These are phyloP conservation scores for Sceliomorpha sp. DNA, from an alignment of 2,888 invertebrate genomes.

Conservation along the genomic window DNA sequence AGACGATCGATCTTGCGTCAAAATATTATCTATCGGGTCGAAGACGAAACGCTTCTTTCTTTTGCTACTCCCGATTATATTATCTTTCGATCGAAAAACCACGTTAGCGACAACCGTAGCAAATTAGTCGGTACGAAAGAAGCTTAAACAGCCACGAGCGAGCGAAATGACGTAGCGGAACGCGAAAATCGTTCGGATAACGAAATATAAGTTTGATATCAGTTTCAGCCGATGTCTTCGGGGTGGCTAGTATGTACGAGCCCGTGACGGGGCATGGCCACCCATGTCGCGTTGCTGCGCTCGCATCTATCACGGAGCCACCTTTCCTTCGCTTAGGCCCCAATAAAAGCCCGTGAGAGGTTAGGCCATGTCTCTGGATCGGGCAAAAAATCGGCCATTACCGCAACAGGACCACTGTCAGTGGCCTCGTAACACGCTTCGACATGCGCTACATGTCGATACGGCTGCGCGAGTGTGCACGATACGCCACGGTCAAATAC, in stretches of 20 bases:
- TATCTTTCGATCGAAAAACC: too few species aligned
- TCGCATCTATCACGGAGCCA: conserved; percentile 79
- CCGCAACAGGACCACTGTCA: conserved; percentile 62
- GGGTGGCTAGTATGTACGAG: conserved; percentile 78
- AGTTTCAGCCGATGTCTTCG: conserved; percentile 73
- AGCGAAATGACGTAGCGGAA: too few species aligned
- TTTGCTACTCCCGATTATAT: too few species aligned
- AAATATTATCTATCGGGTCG: too few species aligned
- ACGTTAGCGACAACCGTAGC: too few species aligned
- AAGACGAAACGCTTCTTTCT: too few species aligned
- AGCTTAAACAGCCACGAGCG: too few species aligned
- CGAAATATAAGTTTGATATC: conserved; percentile 64
- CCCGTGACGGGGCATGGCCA: conserved; percentile 77
- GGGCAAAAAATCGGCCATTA: conserved; percentile 72
- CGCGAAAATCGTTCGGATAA: too few species aligned
- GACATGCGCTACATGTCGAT: conserved; percentile 43
- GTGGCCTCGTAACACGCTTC: conserved; percentile 60
- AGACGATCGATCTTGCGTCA: too few species aligned
- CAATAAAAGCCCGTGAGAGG: conserved; percentile 72
- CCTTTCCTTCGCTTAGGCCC: conserved; percentile 75
- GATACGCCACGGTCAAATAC: conserved; percentile 12
- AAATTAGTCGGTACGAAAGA: too few species aligned
- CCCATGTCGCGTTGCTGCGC: conserved; percentile 78
- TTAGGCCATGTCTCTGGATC: conserved; percentile 71
- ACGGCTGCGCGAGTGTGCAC: conserved; percentile 12